Percentiles rank a stretch among this genome's conserved stretches.
phyloP scores from a whole-genome alignment of 2,113 vertebrate genomes.

The Chamaea fasciata region DNA sequence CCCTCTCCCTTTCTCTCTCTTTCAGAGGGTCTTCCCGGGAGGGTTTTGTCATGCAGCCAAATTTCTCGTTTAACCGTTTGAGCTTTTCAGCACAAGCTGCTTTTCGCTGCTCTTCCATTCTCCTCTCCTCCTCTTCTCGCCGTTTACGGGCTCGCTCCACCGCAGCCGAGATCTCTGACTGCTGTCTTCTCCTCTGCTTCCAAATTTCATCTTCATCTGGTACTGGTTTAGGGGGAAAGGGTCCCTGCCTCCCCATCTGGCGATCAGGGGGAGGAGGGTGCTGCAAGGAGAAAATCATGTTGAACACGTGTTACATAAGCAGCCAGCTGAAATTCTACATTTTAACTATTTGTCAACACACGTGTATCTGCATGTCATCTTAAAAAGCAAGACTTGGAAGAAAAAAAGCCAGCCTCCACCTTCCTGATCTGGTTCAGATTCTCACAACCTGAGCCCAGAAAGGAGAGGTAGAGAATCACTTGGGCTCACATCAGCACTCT shows the following conservation, averaged over 20 bases:
- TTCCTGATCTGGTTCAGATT: neutral
- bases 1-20: slow-evolving; percentile 58
- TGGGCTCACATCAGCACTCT: neutral
- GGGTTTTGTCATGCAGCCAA: slow-evolving; percentile 77
- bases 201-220: slow-evolving; percentile 93
- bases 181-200: slow-evolving; percentile 92
- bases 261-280: slow-evolving; percentile 76
- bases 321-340: neutral
- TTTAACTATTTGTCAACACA: neutral
- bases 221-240: slow-evolving; percentile 71
- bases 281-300: slow-evolving; percentile 51
- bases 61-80: slow-evolving; percentile 93
- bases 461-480: neutral
- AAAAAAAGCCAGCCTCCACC: neutral
- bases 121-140: slow-evolving; percentile 92
- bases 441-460: neutral
- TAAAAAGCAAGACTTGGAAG: neutral
- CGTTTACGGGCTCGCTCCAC: slow-evolving; percentile 92
- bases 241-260: slow-evolving; percentile 66
- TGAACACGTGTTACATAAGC: neutral
- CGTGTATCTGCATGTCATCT: accelerated
- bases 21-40: slow-evolving; percentile 69
- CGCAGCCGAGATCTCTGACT: slow-evolving; percentile 88
- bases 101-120: slow-evolving; percentile 95
- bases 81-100: slow-evolving; percentile 97